Conservation (phyloP, 2,888 invertebrate species). For the Schizotus pectinicornis region DNA sequence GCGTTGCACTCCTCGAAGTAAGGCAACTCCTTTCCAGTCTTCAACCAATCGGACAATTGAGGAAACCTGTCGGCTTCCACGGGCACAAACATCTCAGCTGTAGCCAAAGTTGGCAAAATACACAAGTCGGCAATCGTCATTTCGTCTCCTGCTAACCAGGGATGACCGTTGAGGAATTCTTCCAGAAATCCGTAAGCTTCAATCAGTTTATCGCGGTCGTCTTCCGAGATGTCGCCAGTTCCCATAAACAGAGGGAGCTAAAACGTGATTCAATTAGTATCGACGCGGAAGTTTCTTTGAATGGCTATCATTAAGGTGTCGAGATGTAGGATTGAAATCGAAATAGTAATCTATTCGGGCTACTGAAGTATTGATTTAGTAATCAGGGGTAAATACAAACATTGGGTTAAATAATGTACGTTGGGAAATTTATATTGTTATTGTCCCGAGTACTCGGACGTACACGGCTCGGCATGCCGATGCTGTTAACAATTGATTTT, state of each 20-base stretch:
- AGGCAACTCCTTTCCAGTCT: conserved; percentile 43
- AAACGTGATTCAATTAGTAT: conserved; percentile 22
- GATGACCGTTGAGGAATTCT: conserved; percentile 42
- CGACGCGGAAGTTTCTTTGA: conserved; percentile 6
- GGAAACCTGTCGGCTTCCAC: conserved; percentile 51
- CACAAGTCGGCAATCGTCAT: conserved; percentile 52
- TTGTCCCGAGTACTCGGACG: no score
- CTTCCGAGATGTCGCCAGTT: conserved; percentile 50
- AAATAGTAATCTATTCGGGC: background rate
- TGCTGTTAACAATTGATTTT: no score
- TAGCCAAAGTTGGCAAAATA: conserved; percentile 57
- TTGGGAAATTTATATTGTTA: no score
- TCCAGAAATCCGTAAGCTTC: conserved; percentile 48
- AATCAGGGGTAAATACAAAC: conserved; percentile 14
- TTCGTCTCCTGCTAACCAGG: conserved; percentile 47
- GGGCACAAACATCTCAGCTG: conserved; percentile 57
- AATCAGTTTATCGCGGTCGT: conserved; percentile 53
- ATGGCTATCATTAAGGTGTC: conserved; percentile 1
- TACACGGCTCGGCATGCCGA: no score
- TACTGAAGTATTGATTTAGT: conserved; percentile 13
- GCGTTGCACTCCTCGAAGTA: conserved; percentile 47
- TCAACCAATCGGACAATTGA: conserved; percentile 58
- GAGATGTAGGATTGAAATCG: background rate
- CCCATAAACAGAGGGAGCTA: conserved; percentile 48
- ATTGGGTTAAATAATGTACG: background rate